Base-by-base conservation (phyloP, 1,140 invertebrate species). In the Brachionus angularis region DNA sequence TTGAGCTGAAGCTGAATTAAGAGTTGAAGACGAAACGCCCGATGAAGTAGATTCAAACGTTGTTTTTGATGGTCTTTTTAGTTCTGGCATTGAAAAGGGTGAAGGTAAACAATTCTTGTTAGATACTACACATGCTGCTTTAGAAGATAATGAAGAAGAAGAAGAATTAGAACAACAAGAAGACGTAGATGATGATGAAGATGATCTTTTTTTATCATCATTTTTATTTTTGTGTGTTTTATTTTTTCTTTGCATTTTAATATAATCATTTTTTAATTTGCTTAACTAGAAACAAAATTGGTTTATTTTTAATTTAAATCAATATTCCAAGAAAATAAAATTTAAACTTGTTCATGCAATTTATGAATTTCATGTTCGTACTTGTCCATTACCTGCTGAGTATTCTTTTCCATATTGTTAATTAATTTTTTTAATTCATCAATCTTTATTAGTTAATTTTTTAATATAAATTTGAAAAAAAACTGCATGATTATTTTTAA, bases 331-430 rank as follows among this genome's bases (percentile, higher is more conserved):
- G n/a, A n/a, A n/a, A n/a, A n/a, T n/a, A n/a, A n/a, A n/a, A n/a
- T 10, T 42, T 10, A 10, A 42, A 42, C 39, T 42, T 67, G 42
- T 7, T 50, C 42, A 25, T 50, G 42, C 31, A 67, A 27, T 7
- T 21, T 33, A 29, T 29, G 27, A n/a, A 67, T 67, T 25, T 67
- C 62, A 2, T 67, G 2, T 46, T 67, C 62, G 42, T 67, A 67
- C 23, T 67, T 67, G 42, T 67, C 36, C 62, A 67, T 67, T 1
- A 67, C 42, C 5, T 50, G 39, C 3, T 34, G 42, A 18, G 29
- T 50, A 0, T 29, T 67, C 23, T 67, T 67, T 50, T 67, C 62
- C 47, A 50, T 50, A 29, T 67, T 46, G 18, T 27, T 47, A 27
- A 67, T 34, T 5, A 67, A 2, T 29, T 67, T 46, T 50, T 67